Evolutionary conservation across 2,888 invertebrate species (phyloP).

Genomic region (Stenolophus ochropezus): DNA sequence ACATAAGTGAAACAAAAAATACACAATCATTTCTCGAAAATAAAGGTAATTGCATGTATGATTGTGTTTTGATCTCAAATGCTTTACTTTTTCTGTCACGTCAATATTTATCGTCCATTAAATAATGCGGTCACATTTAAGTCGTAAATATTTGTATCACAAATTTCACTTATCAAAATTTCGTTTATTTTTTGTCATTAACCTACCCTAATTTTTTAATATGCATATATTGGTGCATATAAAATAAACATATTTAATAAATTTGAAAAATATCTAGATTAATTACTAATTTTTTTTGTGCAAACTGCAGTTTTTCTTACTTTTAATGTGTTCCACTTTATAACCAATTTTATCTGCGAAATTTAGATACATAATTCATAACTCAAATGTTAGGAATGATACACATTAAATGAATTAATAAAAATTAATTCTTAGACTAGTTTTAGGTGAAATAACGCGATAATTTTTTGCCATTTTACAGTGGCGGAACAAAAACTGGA

Average conservation of each 20-base stretch:
- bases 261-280: too few relatives aligned
- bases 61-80: not conserved
- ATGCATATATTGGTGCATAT: not conserved
- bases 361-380: too few relatives aligned
- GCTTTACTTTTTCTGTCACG: not conserved
- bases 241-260: too few relatives aligned
- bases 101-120: slow-evolving; percentile 24
- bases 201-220: not conserved
- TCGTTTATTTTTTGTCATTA: slow-evolving; percentile 7
- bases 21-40: not conserved
- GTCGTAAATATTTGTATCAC: not conserved
- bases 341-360: too few relatives aligned
- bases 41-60: slow-evolving; percentile 10
- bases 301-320: not conserved
- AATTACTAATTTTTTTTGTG: not conserved
- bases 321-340: not conserved
- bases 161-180: slow-evolving; percentile 33
- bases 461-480: not conserved
- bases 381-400: too few relatives aligned
- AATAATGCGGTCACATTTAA: slow-evolving; percentile 33
- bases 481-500: too few relatives aligned
- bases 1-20: not conserved
- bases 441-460: slow-evolving; percentile 21
- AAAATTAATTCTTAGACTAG: slow-evolving; percentile 3
- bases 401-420: slow-evolving; percentile 18